Evolutionary conservation across 1,140 invertebrate genomes (phyloP).

Genomic region (Anoplolepis gracilipes): DNA sequence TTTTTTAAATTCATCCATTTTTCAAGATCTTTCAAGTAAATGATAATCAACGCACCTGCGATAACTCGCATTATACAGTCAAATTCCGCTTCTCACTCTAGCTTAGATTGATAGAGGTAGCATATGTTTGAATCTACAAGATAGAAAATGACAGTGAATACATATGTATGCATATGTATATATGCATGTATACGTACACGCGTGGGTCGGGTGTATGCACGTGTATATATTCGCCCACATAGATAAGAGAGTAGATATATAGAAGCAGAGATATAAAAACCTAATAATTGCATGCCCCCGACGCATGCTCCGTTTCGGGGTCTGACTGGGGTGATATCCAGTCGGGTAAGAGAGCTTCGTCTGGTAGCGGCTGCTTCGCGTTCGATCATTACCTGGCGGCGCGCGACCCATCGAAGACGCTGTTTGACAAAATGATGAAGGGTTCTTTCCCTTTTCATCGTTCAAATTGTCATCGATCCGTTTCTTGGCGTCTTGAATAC

Average conservation of each 20-base stretch:
- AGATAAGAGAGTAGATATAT: conserved; percentile 42
- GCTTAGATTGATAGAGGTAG: background rate
- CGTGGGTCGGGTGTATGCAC: background rate
- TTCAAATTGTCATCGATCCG: too few species aligned
- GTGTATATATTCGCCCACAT: conserved; percentile 30
- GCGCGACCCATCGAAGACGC: conserved; percentile 26
- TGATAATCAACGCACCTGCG: background rate
- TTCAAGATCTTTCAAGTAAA: background rate
- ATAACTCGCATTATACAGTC: background rate
- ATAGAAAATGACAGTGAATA: conserved; percentile 12
- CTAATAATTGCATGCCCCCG: conserved; percentile 38
- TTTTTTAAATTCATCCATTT: background rate
- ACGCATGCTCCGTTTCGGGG: conserved; percentile 54
- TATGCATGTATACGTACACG: background rate
- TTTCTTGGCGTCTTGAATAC: background rate
- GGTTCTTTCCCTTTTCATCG: background rate
- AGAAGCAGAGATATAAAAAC: conserved; percentile 44
- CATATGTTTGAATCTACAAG: background rate
- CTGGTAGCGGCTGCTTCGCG: conserved; percentile 16
- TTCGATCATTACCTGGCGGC: conserved; percentile 55
- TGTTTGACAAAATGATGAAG: conserved; percentile 21
- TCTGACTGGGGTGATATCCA: conserved; percentile 48
- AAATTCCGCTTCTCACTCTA: background rate
- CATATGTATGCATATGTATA: background rate
- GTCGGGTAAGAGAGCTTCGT: conserved; percentile 54